Evolutionary conservation across 2,797 vertebrate genomes (phyloP), one percentile per base, ranked within the genome.

Genomic region (Coregonus suidteri): DNA sequence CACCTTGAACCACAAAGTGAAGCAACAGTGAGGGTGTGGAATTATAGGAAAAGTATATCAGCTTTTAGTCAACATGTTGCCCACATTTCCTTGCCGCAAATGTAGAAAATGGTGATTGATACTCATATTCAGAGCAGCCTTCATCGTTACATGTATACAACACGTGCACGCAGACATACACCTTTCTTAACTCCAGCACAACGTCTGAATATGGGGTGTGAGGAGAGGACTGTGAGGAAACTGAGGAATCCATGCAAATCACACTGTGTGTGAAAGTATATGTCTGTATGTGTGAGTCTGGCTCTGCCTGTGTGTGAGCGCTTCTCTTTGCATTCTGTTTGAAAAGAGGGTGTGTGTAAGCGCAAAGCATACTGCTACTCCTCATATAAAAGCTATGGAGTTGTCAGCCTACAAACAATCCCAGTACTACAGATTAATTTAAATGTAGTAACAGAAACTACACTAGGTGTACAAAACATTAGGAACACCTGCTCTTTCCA

Each of bases 1-100:
- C 89, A 89, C 92, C 92, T 92, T 93, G 92, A 93, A 91, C 84
- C 82, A 53, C 47, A 15, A 74, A 51, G 71, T 75, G 77, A 77
- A 75, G 75, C 75, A 76, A 89, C 77, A 82, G 53, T 35, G 71
- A 78, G 75, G 56, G 47, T 35, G 47, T 56, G 73, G 68, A 79
- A 81, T 77, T 78, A 74, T 82, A 83, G 65, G 66, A 53, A 80
- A 81, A 79, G 66, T 80, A 13, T 9, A 64, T 64, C 20, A 7
- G 59, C n/a, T 25, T 7, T 13, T 25, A 64, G n/a, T 62, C 4
- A 62, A 25, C n/a, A 25, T 62, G 20, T 64, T 64, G 59, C 59
- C 59, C 59, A 64, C 20, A 64, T 62, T 9, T 62, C 59, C 20
- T 62, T 20, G 7, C 11, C n/a, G n/a, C n/a, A 25, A 25, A 62